phyloP scores from a whole-genome alignment of 2,113 vertebrate genomes.

The Solea solea region DNA sequence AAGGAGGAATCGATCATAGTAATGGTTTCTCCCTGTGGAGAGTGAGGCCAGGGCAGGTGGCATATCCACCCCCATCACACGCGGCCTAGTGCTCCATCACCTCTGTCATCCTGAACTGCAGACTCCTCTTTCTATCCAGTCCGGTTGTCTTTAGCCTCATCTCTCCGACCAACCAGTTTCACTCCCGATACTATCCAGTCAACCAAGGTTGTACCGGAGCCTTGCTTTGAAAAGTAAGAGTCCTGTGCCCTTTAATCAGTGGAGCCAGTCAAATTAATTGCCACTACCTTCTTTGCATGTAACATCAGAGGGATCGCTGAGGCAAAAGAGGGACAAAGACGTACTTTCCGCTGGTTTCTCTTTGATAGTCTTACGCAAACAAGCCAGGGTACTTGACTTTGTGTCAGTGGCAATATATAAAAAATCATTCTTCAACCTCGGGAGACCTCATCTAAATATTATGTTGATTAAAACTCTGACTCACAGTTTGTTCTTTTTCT shows the following conservation, averaged over 20 bases:
- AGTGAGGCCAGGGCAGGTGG: constrained; percentile 57
- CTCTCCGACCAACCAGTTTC: constrained; percentile 34
- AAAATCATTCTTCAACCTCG: neutral
- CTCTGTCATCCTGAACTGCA: constrained; percentile 45
- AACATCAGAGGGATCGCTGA: constrained; percentile 38
- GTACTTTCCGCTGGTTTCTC: constrained; percentile 16
- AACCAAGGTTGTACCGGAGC: constrained; percentile 50
- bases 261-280: constrained; percentile 45
- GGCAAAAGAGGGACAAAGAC: constrained; percentile 21
- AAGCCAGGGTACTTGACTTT: neutral
- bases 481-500: constrained; percentile 7
- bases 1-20: constrained; percentile 56
- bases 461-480: constrained; percentile 26
- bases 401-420: neutral
- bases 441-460: neutral
- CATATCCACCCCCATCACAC: constrained; percentile 54
- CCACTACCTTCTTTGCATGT: constrained; percentile 47
- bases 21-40: constrained; percentile 51
- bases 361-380: constrained; percentile 46
- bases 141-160: constrained; percentile 44
- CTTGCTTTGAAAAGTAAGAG: constrained; percentile 32
- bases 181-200: constrained; percentile 34
- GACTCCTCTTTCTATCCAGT: constrained; percentile 56
- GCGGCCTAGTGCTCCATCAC: constrained; percentile 63
- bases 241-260: constrained; percentile 50